A percentile compares a stretch with the other conserved stretches of the same genome.
Evolutionary conservation across 1,140 invertebrate genomes (phyloP).

Genomic region (Trichoplusia ni): DNA sequence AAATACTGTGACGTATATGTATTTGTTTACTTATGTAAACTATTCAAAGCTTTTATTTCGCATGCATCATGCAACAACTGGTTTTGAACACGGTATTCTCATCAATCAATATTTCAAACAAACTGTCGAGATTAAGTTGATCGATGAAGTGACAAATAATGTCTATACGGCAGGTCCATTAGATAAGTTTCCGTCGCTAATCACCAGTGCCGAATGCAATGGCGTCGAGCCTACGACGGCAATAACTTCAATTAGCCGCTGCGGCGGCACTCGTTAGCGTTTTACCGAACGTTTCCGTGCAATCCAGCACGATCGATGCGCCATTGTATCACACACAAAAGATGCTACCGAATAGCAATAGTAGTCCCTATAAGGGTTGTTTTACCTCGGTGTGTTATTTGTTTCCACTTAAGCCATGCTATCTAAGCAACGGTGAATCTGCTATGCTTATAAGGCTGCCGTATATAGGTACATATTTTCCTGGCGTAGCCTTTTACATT

Average conservation of each 20-base stretch:
- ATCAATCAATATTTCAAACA: constrained; percentile 59
- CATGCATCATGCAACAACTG: background rate
- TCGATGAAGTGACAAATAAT: constrained; percentile 55
- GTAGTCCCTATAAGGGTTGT: constrained; percentile 59
- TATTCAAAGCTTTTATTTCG: too few species aligned
- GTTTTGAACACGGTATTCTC: constrained; percentile 31
- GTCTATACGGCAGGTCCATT: constrained; percentile 48
- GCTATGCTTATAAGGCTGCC: constrained; percentile 14
- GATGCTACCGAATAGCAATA: constrained; percentile 64
- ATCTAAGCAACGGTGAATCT: constrained; percentile 25
- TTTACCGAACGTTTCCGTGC: constrained; percentile 55
- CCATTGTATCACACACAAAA: constrained; percentile 71
- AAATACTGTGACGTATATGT: too few species aligned
- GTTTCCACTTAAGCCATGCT: constrained; percentile 48
- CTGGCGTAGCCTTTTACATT: background rate
- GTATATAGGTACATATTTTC: constrained; percentile 17
- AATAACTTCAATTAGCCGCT: constrained; percentile 66
- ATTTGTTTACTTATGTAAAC: too few species aligned
- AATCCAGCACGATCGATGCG: constrained; percentile 62
- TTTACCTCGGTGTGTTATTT: constrained; percentile 57
- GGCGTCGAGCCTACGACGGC: constrained; percentile 35
- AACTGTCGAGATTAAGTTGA: constrained; percentile 53
- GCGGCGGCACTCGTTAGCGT: constrained; percentile 57
- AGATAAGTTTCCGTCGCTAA: constrained; percentile 47
- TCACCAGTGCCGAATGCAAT: constrained; percentile 44